Conservation (phyloP, 1,140 invertebrate genomes). For the Tyrophagus putrescentiae region DNA sequence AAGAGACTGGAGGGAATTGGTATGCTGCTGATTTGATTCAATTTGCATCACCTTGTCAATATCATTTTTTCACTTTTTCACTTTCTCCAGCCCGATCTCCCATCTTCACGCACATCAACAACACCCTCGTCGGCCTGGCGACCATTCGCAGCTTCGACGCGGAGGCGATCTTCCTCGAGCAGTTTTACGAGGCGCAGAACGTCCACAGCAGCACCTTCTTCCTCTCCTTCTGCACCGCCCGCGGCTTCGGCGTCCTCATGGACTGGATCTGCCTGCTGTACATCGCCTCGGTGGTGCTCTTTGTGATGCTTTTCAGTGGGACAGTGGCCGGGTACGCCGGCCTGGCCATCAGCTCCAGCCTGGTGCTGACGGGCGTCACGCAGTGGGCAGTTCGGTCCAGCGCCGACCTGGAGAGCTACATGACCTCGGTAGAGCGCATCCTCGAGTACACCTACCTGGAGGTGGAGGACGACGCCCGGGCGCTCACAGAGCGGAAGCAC, state of each 20-base stretch:
- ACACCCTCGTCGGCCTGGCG: constrained; percentile 37
- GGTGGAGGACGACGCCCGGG: constrained; percentile 12
- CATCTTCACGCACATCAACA: constrained; percentile 40
- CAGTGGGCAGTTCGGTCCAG: constrained; percentile 68
- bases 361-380: constrained; percentile 56
- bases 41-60: background rate
- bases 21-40: background rate
- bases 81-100: constrained; percentile 35
- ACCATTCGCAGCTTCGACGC: constrained; percentile 37
- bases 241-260: constrained; percentile 68
- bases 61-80: background rate
- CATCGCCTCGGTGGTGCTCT: constrained; percentile 40
- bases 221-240: constrained; percentile 53
- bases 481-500: background rate
- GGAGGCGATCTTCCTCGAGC: constrained; percentile 48
- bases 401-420: constrained; percentile 61
- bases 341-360: constrained; percentile 58
- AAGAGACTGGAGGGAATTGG: constrained; percentile 71
- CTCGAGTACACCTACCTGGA: constrained; percentile 43
- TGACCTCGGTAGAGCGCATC: constrained; percentile 56
- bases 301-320: constrained; percentile 15
- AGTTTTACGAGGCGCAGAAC: constrained; percentile 41
- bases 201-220: constrained; percentile 54
- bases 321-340: constrained; percentile 52
- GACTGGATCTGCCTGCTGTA: constrained; percentile 55